phyloP scores from a whole-genome alignment of 2,797 vertebrate genomes.

The Yasuhikotakia modesta region DNA sequence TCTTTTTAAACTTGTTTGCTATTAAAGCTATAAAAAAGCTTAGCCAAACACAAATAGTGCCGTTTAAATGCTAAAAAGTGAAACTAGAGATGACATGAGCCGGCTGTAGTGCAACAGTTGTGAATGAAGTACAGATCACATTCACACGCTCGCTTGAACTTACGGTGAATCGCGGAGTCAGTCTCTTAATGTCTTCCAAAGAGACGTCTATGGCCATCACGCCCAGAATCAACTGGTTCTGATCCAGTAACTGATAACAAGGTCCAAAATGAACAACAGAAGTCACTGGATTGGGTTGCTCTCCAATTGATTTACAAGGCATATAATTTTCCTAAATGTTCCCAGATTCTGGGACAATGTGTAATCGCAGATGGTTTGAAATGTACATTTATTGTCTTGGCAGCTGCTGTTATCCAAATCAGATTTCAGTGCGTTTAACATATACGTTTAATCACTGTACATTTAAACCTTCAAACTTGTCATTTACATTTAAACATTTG shows the following conservation, averaged over 20 bases:
- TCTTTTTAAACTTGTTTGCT: neutral
- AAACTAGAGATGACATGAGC: neutral
- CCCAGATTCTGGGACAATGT: no score
- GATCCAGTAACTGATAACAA: conserved; percentile 53
- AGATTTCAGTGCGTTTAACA: neutral
- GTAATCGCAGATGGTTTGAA: neutral
- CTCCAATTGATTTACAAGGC: neutral
- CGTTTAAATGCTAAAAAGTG: neutral
- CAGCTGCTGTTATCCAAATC: no score
- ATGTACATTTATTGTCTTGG: neutral
- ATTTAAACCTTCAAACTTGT: neutral
- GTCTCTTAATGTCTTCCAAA: conserved; percentile 93
- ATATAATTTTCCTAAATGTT: no score
- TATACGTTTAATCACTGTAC: neutral
- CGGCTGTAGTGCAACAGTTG: conserved; percentile 4
- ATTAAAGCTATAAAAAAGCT: neutral
- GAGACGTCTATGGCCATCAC: conserved; percentile 98
- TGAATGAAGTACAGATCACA: neutral
- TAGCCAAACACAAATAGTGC: conserved; percentile 1
- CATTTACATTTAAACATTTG: no score
- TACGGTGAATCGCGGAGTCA: conserved; percentile 94
- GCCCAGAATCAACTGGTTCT: conserved; percentile 94
- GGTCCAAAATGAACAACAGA: neutral
- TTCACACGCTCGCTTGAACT: conserved; percentile 57
- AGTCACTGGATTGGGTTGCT: neutral